Base-by-base conservation (phyloP, 1,140 invertebrate species). In the Maconellicoccus hirsutus region DNA sequence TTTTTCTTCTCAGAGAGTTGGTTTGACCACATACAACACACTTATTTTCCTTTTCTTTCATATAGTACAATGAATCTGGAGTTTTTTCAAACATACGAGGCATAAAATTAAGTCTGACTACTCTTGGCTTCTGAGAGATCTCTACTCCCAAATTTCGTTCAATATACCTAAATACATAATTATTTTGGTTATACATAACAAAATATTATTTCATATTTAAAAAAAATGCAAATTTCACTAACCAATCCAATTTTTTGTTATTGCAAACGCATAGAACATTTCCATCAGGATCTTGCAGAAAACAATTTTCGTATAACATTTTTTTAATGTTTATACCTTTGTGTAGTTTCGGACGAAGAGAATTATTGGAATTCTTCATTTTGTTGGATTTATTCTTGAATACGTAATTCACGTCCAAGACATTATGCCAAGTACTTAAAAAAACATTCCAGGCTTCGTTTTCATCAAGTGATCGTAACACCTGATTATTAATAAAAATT, bases 161-260 rank as follows among this genome's bases (percentile, higher is more conserved):
- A 1, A 92, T 75, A 73, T 89, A 86, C 83, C 83, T 84, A 27
- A n/a, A 75, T 76, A 39, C 66, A 42, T n/a, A 61, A 74, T 39
- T 70, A 74, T 39, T n/a, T n/a, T n/a, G 7, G 33, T 21, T 29
- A 70, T 6, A 4, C n/a, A 70, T 22, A 0, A 38, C 10, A 70
- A 14, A 33, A 33, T 23, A 12, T 7, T 63, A 21, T 63, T 10
- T 63, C 21, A 63, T 63, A 10, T n/a, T n/a, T n/a, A n/a, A n/a
- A n/a, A n/a, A n/a, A n/a, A n/a, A n/a, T n/a, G n/a, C n/a, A n/a
- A n/a, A n/a, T n/a, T n/a, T n/a, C n/a, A n/a, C 14, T 29, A 83
- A 91, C 92, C 92, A 94, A 72, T 86, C 79, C 0, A 89, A 90
- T 77, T 93, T 93, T 72, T 87, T 88, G n/a, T 81, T 81, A 78